Evolutionary conservation across 2,797 vertebrate species (phyloP).

Genomic region (Jordanella pulchra): DNA sequence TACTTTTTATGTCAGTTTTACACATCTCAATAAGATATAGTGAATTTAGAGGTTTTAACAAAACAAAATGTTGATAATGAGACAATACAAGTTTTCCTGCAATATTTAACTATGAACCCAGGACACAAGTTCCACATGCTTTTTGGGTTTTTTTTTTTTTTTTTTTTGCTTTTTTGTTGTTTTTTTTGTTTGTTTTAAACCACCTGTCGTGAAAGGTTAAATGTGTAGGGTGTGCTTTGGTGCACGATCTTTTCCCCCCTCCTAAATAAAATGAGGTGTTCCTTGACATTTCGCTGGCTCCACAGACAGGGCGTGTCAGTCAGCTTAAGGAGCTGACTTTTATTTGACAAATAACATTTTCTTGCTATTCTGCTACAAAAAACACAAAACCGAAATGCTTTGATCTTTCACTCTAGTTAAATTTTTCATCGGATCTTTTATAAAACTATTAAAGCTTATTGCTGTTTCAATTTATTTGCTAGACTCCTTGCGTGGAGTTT

Average conservation of each 20-base stretch:
- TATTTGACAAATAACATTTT: not conserved
- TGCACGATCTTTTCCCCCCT: not conserved
- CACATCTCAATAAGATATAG: too few relatives aligned
- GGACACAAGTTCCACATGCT: too few relatives aligned
- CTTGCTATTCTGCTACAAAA: not conserved
- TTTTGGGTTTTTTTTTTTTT: too few relatives aligned
- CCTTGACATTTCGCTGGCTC: not conserved
- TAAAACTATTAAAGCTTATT: not conserved
- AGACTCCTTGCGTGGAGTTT: not conserved
- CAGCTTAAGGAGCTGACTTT: not conserved
- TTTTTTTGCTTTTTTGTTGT: too few relatives aligned
- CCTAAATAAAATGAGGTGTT: not conserved
- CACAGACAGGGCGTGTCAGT: too few relatives aligned
- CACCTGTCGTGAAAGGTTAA: not conserved
- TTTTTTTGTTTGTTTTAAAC: not conserved
- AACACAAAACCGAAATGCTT: not conserved
- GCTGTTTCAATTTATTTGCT: not conserved
- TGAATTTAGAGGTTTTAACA: not conserved
- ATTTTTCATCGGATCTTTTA: too few relatives aligned
- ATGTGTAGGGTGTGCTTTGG: not conserved
- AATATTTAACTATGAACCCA: not conserved
- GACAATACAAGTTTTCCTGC: not conserved
- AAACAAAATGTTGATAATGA: not conserved
- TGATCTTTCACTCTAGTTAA: too few relatives aligned
- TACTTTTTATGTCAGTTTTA: not conserved